Evolutionary conservation across 2,113 vertebrate species (phyloP), one percentile per base, ranked within the genome.

Genomic region (Canis aureus): DNA sequence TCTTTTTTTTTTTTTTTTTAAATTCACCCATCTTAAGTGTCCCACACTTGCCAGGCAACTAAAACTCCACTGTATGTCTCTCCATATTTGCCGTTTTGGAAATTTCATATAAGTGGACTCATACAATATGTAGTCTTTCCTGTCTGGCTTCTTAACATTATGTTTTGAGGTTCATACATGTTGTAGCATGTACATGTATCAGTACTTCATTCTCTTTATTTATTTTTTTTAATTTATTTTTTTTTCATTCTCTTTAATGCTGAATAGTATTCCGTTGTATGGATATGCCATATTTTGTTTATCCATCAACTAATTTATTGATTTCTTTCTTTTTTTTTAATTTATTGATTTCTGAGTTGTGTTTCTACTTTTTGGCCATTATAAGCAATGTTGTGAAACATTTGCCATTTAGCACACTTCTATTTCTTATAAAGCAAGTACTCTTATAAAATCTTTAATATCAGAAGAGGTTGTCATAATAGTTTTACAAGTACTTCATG

Each of bases 301-400:
- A 57, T 74, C n/a, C 35, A 59, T 74, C 83, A 32, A 79, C 59
- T 35, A 57, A 13, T 59, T 91, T 94, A 96, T 11, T 59, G 20
- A 57, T 20, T 60, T 69, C 16, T 82, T 43, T 43, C 5, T 43
- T 43, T 43, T 43, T 43, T 43, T 43, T 43, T 43, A 57, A 13
- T 59, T 91, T 94, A 96, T 11, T 59, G 20, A 57, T 20, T 60
- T 69, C 16, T 82, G 53, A 62, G 57, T 12, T 92, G 73, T 60
- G 73, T 67, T 92, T 95, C 32, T 85, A 85, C 71, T 67, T 89
- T 95, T 81, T 67, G 62, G 23, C 59, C 81, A 81, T 62, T 81
- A 71, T 59, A 53, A 96, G 55, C 43, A 51, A 57, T 29, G 66
- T 32, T 96, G 35, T 43, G 83, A 20, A 74, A 74, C 78, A 69